Evolutionary conservation across 2,888 invertebrate genomes (phyloP).

Genomic region (Melieria omissa): DNA sequence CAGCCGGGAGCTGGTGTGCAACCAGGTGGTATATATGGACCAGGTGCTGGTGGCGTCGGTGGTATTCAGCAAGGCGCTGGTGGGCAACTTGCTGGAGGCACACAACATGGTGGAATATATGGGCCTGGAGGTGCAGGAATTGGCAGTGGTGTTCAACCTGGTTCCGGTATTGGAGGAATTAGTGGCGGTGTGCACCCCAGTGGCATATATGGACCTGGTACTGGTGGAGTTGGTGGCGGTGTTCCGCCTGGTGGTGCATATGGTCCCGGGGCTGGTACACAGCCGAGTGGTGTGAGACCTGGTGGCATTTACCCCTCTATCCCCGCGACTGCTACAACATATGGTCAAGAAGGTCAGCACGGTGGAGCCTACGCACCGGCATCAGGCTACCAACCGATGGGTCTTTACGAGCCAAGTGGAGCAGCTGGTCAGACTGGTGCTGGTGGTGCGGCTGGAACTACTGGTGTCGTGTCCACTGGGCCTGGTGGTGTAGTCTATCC

Average conservation of each 20-base stretch:
- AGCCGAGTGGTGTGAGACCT: too few species aligned
- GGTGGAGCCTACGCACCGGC: too few species aligned
- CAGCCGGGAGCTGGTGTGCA: slow-evolving; percentile 24
- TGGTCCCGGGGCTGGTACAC: too few species aligned
- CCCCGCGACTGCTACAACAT: too few species aligned
- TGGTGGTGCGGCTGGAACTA: slow-evolving; percentile 14
- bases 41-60: not conserved
- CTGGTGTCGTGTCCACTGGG: slow-evolving; percentile 24
- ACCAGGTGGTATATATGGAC: slow-evolving; percentile 16
- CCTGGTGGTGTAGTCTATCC: slow-evolving; percentile 36
- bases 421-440: not conserved
- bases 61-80: not conserved
- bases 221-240: slow-evolving; percentile 32
- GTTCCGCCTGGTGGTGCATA: slow-evolving; percentile 19
- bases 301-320: too few species aligned
- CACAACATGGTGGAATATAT: slow-evolving; percentile 1
- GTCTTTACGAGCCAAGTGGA: slow-evolving; percentile 23
- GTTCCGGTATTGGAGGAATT: slow-evolving; percentile 5
- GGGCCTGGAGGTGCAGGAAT: slow-evolving; percentile 15
- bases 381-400: too few species aligned
- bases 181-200: slow-evolving; percentile 29
- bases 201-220: slow-evolving; percentile 27
- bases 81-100: not conserved
- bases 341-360: too few species aligned
- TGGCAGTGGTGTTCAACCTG: slow-evolving; percentile 18